phyloP scores from a whole-genome alignment of 1,140 invertebrate genomes.

The Contarinia nasturtii region DNA sequence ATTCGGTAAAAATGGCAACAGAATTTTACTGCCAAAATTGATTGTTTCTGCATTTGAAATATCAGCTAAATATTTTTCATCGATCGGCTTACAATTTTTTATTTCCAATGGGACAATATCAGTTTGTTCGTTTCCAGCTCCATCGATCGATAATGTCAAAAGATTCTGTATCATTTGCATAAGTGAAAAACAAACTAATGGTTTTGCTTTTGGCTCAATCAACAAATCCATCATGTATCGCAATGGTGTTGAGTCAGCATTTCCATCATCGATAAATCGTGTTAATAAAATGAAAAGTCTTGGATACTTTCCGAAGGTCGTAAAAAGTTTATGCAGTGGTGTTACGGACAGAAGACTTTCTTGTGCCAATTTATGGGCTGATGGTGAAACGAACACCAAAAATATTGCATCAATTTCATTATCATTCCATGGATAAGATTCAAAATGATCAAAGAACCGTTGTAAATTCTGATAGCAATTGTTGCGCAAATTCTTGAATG shows the following conservation, averaged over 20 bases:
- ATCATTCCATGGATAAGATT: conserved; percentile 48
- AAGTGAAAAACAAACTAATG: conserved; percentile 45
- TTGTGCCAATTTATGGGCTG: conserved; percentile 48
- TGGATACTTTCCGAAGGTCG: conserved; percentile 54
- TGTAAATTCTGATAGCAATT: conserved; percentile 35
- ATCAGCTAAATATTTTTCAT: conserved; percentile 10
- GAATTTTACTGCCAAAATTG: conserved; percentile 51
- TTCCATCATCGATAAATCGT: conserved; percentile 30
- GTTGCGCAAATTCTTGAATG: conserved; percentile 47
- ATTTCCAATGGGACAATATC: conserved; percentile 17
- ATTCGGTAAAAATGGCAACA: conserved; percentile 49
- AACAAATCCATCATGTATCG: conserved; percentile 49
- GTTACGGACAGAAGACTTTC: conserved; percentile 74
- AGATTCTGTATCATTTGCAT: conserved; percentile 64
- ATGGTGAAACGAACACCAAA: conserved; percentile 61
- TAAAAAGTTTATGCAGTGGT: conserved; percentile 56
- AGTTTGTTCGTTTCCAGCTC: conserved; percentile 27
- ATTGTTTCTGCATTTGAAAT: conserved; percentile 24
- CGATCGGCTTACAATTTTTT: conserved; percentile 14
- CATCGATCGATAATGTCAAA: conserved; percentile 35
- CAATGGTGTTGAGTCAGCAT: conserved; percentile 30
- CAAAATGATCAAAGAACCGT: conserved; percentile 63
- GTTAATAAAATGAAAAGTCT: conserved; percentile 52
- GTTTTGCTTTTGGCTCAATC: conserved; percentile 38
- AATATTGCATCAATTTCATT: conserved; percentile 58